These are phyloP conservation scores for Colinus virginianus DNA, from an alignment of 2,113 vertebrate species.

Conservation along the genomic window DNA sequence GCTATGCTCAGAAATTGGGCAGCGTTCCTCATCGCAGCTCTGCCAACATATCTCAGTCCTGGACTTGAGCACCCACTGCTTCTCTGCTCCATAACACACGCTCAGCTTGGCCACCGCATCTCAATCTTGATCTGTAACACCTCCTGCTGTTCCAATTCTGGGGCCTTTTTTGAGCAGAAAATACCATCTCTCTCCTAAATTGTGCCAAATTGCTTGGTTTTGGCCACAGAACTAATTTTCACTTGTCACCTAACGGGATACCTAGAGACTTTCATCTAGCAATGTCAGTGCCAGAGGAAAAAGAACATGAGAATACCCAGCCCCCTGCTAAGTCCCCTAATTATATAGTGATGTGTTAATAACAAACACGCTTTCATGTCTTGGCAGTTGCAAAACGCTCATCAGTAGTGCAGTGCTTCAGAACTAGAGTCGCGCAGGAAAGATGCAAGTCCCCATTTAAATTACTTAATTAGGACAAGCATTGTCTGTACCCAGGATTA, in stretches of 20 bases:
- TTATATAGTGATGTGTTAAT: conserved; percentile 68
- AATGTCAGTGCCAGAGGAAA: conserved; percentile 37
- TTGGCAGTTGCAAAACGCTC: conserved; percentile 43
- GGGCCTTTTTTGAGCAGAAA: conserved; percentile 13
- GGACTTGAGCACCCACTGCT: conserved; percentile 24
- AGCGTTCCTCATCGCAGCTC: conserved; percentile 9
- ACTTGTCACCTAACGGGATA: conserved; percentile 66
- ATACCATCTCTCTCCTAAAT: conserved; percentile 19
- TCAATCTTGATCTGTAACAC: neutral
- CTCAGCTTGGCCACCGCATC: conserved; percentile 13
- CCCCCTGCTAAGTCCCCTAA: conserved; percentile 50
- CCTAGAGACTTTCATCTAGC: conserved; percentile 49
- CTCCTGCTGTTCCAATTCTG: conserved; percentile 24
- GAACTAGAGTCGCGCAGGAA: neutral
- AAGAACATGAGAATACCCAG: neutral
- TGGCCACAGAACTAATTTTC: conserved; percentile 57
- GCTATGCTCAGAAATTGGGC: conserved; percentile 41
- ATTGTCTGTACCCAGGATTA: neutral
- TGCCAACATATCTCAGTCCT: conserved; percentile 30
- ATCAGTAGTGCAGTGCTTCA: neutral
- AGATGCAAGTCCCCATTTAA: conserved; percentile 27
- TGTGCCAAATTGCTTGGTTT: conserved; percentile 56
- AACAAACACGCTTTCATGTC: conserved; percentile 57
- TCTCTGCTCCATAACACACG: neutral
- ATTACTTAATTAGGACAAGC: conserved; percentile 30